A percentile compares a stretch with the other conserved stretches of the same genome.
Evolutionary conservation across 2,113 vertebrate genomes (phyloP).

Genomic region (Heterocephalus glaber): DNA sequence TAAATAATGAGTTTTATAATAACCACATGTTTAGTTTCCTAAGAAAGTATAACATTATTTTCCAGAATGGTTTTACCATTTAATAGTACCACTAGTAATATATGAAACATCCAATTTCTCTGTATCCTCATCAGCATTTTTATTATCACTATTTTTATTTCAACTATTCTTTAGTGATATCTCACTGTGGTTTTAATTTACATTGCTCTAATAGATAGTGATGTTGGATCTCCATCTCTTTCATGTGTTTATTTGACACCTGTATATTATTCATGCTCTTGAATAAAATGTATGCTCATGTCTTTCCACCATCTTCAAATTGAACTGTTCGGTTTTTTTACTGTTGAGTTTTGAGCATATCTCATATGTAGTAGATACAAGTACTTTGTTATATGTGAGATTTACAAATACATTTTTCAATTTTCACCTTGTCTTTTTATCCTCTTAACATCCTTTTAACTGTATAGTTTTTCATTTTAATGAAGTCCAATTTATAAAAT

Average conservation of each 20-base stretch:
- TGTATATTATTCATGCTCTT: not conserved
- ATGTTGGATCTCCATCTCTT: not conserved
- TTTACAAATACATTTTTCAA: not conserved
- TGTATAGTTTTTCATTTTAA: not conserved
- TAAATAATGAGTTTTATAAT: conserved; percentile 20
- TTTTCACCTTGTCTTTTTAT: not conserved
- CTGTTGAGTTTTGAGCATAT: not conserved
- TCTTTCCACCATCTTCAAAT: not conserved
- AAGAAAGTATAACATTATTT: not conserved
- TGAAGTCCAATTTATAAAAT: not conserved
- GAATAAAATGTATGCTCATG: not conserved
- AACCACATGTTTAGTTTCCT: not conserved
- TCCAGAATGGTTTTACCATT: not conserved
- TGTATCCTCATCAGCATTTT: not conserved
- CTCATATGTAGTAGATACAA: not conserved
- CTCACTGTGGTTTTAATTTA: not conserved
- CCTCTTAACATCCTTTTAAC: not conserved
- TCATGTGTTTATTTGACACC: not conserved
- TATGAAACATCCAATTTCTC: not conserved
- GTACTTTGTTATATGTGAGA: not conserved
- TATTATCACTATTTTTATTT: not conserved
- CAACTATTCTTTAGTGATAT: not conserved
- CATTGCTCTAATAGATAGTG: not conserved
- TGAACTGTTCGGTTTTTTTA: not conserved
- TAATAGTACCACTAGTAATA: not conserved